Evolutionary conservation across 2,113 vertebrate genomes (phyloP), one percentile per base, ranked within the genome.

Genomic region (Nothocercus nigrocapillus): DNA sequence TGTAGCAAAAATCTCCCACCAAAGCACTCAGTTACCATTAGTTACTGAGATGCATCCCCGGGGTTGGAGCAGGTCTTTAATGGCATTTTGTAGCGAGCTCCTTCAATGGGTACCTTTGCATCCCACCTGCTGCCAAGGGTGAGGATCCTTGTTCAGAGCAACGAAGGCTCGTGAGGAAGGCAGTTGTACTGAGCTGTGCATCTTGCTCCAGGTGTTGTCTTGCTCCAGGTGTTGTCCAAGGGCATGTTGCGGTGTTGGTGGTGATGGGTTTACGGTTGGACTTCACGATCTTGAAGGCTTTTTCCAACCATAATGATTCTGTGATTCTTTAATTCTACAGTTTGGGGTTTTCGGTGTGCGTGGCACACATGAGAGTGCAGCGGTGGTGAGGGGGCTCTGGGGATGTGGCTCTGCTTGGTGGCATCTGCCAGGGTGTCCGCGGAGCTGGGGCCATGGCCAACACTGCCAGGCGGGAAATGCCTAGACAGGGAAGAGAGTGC

Each of bases 41-140:
- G 64, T 49, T 77, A 89, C 64, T 2, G 2, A 74, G 59, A 10
- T 0, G 2, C 21, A 22, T 32, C 59, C 67, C 59, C 3, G 0
- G 49, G 79, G 85, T 13, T 0, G 0, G 63, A 40, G 76, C 16
- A 34, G 51, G 38, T 44, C 28, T 49, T 40, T 59, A 66, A 38
- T 0, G 0, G n/a, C 72, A 32, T 13, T 40, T 56, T 67, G 56
- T 56, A 27, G 20, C 0, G 2, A 80, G 59, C 68, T 79, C 45
- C 54, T 66, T 58, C 45, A 68, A 3, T 0, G 3, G 40, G 45
- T 13, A 25, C n/a, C 70, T 56, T 44, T 7, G 61, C 63, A 67
- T 34, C 47, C 38, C 74, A 72, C 5, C 4, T 1, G 38, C 28
- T 30, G 22, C 61, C 5, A 2, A 67, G 40, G 7, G 18, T 28